These are phyloP conservation scores for Drosophila histrio DNA, from an alignment of 2,888 invertebrate species.

Conservation along the genomic window DNA sequence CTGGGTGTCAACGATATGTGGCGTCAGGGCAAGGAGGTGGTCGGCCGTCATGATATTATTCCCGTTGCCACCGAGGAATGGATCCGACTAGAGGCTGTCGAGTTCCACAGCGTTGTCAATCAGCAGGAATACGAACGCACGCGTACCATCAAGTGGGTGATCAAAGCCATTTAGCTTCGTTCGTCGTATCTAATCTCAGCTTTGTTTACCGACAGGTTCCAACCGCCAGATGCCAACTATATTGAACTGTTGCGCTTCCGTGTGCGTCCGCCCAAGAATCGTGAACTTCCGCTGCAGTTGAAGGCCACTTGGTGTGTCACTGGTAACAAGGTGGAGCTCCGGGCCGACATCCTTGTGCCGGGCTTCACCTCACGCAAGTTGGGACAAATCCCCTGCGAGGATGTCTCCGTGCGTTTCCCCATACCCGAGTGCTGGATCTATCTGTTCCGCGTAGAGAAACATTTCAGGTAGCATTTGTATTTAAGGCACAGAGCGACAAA, in stretches of 20 bases:
- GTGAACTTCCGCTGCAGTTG: slow-evolving; percentile 97
- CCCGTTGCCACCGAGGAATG: slow-evolving; percentile 99
- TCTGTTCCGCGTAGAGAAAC: slow-evolving; percentile 98
- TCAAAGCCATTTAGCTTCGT: background rate
- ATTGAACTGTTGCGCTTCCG: slow-evolving; percentile 98
- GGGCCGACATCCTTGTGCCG: slow-evolving; percentile 97
- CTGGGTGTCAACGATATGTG: slow-evolving; percentile 98
- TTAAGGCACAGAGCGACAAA: no score
- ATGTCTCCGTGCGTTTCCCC: slow-evolving; percentile 97
- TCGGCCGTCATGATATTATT: slow-evolving; percentile 99
- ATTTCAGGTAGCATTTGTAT: slow-evolving; percentile 87
- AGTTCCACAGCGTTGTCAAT: slow-evolving; percentile 97
- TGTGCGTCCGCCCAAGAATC: slow-evolving; percentile 96
- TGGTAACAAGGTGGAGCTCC: slow-evolving; percentile 96
- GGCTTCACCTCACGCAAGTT: slow-evolving; percentile 98
- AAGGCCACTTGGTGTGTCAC: slow-evolving; percentile 95
- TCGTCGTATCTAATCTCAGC: slow-evolving; percentile 36
- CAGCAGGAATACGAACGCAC: slow-evolving; percentile 94
- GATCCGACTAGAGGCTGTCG: slow-evolving; percentile 97
- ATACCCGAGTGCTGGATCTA: slow-evolving; percentile 99
- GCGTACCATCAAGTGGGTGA: slow-evolving; percentile 91
- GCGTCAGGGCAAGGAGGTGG: slow-evolving; percentile 99
- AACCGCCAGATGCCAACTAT: slow-evolving; percentile 98
- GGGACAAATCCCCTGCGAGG: slow-evolving; percentile 98
- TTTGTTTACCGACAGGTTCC: slow-evolving; percentile 87